Percentiles rank a stretch among this genome's conserved stretches.
Evolutionary conservation across 2,113 vertebrate species (phyloP).

Genomic region (Corydoras maculifer): DNA sequence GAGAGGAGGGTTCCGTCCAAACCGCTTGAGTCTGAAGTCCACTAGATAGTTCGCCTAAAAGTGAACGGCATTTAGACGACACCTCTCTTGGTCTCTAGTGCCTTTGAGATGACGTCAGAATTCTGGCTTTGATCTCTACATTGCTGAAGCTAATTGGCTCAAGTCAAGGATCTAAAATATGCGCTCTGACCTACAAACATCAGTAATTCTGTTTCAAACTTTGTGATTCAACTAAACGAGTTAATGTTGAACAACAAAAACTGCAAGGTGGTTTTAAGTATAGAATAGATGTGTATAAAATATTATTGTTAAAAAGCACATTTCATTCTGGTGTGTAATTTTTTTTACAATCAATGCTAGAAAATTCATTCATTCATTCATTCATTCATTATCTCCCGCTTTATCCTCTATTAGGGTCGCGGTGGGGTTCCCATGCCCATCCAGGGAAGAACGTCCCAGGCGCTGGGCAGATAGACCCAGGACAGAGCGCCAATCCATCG

Average conservation of each 20-base stretch:
- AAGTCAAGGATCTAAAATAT: not conserved
- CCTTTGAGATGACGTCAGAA: slow-evolving; percentile 1
- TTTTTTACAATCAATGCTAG: not conserved
- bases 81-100: not conserved
- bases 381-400: too few species aligned
- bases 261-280: not conserved
- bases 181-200: not conserved
- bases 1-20: not conserved
- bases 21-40: not conserved
- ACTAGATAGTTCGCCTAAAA: not conserved
- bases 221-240: not conserved
- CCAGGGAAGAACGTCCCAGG: too few species aligned
- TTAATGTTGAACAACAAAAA: not conserved
- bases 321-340: not conserved
- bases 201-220: too few species aligned
- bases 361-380: too few species aligned
- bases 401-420: too few species aligned
- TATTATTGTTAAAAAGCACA: not conserved
- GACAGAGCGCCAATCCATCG: too few species aligned
- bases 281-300: not conserved
- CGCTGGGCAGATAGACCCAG: too few species aligned
- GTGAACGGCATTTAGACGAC: not conserved
- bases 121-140: not conserved
- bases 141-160: slow-evolving; percentile 15
- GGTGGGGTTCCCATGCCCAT: too few species aligned